Percentiles rank a stretch among this genome's conserved stretches.
These are phyloP conservation scores for Caloenas nicobarica DNA, from an alignment of 2,113 vertebrate genomes.

Conservation along the genomic window DNA sequence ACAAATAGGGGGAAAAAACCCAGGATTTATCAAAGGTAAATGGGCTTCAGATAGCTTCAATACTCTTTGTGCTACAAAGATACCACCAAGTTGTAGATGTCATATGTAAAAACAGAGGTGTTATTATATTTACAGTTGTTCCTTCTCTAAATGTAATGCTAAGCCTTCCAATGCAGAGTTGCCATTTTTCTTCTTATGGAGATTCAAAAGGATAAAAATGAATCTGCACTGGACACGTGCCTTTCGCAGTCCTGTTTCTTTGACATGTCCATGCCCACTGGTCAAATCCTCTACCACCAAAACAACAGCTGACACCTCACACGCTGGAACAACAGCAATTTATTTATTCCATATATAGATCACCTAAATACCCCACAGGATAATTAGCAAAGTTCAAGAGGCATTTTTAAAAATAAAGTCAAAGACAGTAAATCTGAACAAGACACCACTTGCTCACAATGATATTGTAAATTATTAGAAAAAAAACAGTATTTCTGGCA, in stretches of 20 bases:
- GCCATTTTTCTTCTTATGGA: background rate
- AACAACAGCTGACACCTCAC: background rate
- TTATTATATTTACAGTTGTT: background rate
- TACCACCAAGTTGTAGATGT: background rate
- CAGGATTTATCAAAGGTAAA: slow-evolving; percentile 4
- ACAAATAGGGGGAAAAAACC: background rate
- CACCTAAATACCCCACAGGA: background rate
- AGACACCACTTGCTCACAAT: background rate
- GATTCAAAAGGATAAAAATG: background rate
- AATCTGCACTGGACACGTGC: background rate
- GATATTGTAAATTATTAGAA: background rate
- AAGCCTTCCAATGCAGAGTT: background rate
- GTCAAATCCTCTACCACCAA: background rate
- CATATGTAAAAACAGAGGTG: background rate
- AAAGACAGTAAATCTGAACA: background rate
- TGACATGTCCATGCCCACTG: background rate
- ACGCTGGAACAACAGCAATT: background rate
- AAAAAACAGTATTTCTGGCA: background rate
- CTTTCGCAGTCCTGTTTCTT: background rate
- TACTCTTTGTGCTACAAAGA: background rate
- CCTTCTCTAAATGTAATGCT: background rate
- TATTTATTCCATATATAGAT: background rate
- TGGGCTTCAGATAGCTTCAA: background rate
- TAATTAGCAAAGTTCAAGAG: background rate
- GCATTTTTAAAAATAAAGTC: background rate